Evolutionary conservation across 1,140 invertebrate genomes (phyloP).

Genomic region (Schlechtendalia chinensis): DNA sequence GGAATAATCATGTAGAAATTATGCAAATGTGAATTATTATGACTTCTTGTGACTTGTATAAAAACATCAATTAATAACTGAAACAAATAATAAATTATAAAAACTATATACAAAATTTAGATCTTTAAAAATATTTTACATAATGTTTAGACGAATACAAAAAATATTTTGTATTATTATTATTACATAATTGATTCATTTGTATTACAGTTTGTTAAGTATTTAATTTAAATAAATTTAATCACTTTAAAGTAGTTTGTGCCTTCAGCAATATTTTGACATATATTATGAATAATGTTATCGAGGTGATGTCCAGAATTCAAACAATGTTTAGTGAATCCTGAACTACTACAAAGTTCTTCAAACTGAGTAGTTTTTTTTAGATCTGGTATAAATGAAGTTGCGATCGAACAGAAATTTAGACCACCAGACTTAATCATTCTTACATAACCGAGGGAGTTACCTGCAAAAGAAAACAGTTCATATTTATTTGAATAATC

Average conservation of each 20-base stretch:
- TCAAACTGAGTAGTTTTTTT: conserved; percentile 70
- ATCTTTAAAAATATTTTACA: no score
- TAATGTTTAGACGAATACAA: no score
- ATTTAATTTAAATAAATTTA: not conserved
- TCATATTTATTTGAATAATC: not conserved
- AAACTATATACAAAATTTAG: not conserved
- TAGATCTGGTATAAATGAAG: conserved; percentile 84
- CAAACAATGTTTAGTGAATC: conserved; percentile 63
- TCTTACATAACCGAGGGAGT: conserved; percentile 94
- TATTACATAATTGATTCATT: no score
- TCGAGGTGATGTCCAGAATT: conserved; percentile 73
- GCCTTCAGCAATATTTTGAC: conserved; percentile 85
- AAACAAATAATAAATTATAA: conserved; percentile 50
- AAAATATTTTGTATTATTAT: no score
- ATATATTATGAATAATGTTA: conserved; percentile 73
- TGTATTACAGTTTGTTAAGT: no score
- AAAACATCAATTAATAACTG: conserved; percentile 90
- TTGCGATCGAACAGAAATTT: conserved; percentile 86
- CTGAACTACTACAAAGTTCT: conserved; percentile 60
- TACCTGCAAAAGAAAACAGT: conserved; percentile 62
- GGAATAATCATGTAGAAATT: conserved; percentile 95
- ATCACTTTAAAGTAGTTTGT: conserved; percentile 86
- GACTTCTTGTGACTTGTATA: conserved; percentile 79
- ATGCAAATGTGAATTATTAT: conserved; percentile 86
- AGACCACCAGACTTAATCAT: conserved; percentile 91